These are phyloP conservation scores for Galbula dea DNA, from an alignment of 2,113 vertebrate genomes.

Conservation along the genomic window DNA sequence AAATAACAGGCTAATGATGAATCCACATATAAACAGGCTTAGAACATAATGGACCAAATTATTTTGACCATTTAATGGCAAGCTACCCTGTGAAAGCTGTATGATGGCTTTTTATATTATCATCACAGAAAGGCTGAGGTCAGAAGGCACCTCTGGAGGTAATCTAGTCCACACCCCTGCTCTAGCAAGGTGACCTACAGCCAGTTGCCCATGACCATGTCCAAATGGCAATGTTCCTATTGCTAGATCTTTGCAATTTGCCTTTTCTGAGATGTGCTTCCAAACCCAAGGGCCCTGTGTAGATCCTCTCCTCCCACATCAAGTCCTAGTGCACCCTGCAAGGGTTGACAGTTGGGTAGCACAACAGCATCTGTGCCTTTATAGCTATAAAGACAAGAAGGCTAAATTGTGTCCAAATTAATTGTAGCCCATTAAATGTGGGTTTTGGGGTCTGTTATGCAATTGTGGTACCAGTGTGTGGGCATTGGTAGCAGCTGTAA, in stretches of 20 bases:
- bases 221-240: not conserved
- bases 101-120: not conserved
- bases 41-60: not conserved
- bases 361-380: not conserved
- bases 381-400: not conserved
- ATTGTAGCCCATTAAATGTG: not conserved
- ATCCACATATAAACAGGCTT: not conserved
- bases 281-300: not conserved
- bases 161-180: not conserved
- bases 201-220: not conserved
- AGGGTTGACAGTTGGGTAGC: not conserved
- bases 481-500: not conserved
- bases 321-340: not conserved
- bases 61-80: not conserved
- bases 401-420: not conserved
- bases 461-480: not conserved
- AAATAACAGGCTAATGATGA: not conserved
- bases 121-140: not conserved
- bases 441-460: not conserved
- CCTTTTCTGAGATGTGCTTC: not conserved
- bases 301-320: not conserved
- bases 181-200: not conserved
- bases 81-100: not conserved
- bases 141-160: not conserved
- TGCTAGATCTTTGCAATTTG: not conserved